Conservation (phyloP, 2,888 invertebrate species). For the Cantharis rustica region DNA sequence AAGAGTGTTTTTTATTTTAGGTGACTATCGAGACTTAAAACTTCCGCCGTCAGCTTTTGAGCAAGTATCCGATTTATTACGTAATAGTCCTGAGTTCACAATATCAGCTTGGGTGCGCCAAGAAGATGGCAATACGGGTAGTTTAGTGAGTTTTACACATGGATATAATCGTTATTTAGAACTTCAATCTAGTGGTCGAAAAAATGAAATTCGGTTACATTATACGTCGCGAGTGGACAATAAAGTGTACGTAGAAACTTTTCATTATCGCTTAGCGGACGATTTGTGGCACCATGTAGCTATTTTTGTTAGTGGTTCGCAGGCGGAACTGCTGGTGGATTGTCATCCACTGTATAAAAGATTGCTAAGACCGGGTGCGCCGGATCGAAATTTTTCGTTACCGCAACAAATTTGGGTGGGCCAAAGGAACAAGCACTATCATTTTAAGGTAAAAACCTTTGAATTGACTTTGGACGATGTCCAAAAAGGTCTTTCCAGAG, state of each 20-base stretch:
- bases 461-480: neutral
- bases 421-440: constrained; percentile 84
- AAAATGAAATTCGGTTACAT: constrained; percentile 84
- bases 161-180: constrained; percentile 87
- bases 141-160: constrained; percentile 81
- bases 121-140: constrained; percentile 81
- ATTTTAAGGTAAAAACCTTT: constrained; percentile 75
- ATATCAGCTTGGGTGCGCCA: constrained; percentile 77
- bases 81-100: constrained; percentile 78
- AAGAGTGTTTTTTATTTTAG: constrained; percentile 54
- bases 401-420: constrained; percentile 84
- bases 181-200: constrained; percentile 87
- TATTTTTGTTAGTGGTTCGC: constrained; percentile 80
- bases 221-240: constrained; percentile 73
- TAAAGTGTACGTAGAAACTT: constrained; percentile 78
- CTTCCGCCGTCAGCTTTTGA: constrained; percentile 71
- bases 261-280: constrained; percentile 86
- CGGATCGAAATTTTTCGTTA: constrained; percentile 76
- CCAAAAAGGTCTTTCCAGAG: neutral
- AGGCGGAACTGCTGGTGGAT: constrained; percentile 84
- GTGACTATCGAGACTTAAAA: constrained; percentile 74
- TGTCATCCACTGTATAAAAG: constrained; percentile 85
- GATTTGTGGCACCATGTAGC: constrained; percentile 88
- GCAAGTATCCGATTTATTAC: constrained; percentile 70
- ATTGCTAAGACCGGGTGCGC: constrained; percentile 70